Evolutionary conservation across 2,797 vertebrate species (phyloP).

Genomic region (Sciurus carolinensis): DNA sequence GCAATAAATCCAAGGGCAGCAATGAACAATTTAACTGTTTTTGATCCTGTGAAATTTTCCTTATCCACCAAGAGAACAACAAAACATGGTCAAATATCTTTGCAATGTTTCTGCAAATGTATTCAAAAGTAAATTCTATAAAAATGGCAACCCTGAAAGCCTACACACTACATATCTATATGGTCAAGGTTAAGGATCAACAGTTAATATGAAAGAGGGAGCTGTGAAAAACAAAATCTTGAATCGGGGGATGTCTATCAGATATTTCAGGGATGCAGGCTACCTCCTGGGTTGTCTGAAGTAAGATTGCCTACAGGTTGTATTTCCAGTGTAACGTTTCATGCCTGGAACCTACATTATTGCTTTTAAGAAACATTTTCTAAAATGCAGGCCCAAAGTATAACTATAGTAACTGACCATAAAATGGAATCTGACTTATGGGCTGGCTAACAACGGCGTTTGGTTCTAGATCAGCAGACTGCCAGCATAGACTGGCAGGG

Average conservation of each 20-base stretch:
- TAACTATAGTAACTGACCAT: slow-evolving; percentile 4
- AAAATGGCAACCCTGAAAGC: neutral
- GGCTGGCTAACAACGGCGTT: neutral
- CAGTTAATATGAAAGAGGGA: neutral
- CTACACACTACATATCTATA: neutral
- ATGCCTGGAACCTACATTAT: neutral
- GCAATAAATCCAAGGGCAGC: neutral
- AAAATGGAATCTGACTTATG: neutral
- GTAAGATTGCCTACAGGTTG: neutral
- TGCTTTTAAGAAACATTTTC: slow-evolving; percentile 38
- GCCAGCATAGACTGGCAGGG: neutral
- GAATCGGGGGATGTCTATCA: neutral
- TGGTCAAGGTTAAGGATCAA: neutral
- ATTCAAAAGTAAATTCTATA: slow-evolving; percentile 13
- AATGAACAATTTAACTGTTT: neutral
- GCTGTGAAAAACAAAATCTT: neutral
- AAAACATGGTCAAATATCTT: neutral
- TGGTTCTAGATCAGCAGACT: neutral
- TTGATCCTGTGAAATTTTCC: neutral
- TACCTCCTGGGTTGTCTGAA: neutral
- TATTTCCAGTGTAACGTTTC: slow-evolving; percentile 13
- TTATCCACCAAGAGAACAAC: neutral
- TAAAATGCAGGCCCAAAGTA: neutral
- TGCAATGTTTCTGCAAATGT: neutral
- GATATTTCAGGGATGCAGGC: neutral